Evolutionary conservation across 2,888 invertebrate genomes (phyloP), one percentile per base, ranked within the genome.

Genomic region (Cheilosia soror): DNA sequence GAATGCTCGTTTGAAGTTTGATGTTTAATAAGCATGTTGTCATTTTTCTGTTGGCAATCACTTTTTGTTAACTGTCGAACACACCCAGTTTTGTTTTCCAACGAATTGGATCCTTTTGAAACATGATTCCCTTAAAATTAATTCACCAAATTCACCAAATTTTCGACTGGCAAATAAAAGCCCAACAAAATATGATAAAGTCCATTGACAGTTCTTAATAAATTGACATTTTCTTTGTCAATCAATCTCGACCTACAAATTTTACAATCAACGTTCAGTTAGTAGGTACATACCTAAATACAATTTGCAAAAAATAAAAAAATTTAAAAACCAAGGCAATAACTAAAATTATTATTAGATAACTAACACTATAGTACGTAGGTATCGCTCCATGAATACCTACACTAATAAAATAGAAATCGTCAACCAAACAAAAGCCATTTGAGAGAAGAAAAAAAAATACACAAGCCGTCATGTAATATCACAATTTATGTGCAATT

Each of bases 401-500:
- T 77, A 55, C 49, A 51, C 57, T 47, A 49, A 66, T 27, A 53
- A 58, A 66, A 87, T 68, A 72, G 42, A 69, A 82, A 86, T 71
- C 44, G 65, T 68, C 37, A 75, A 47, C 72, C 51, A 49, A 79
- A 72, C 66, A 77, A 85, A 78, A 79, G 55, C 58, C 60, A 72
- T 60, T 42, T 40, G 53, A 49, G 49, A 69, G 65, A 78, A 44
- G 53, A 44, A 63, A 58, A 47, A 51, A 68, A 87, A 53, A 72
- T 20, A 68, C 87, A 89, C 88, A 44, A 62, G 60, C 66, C 72
- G 66, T 83, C 87, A 79, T 78, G 79, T 83, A 83, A 87, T 85
- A 81, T 81, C 77, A 75, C 82, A 77, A 77, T 81, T 79, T 75
- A 84, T 87, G 87, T 81, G 81, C 83, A 87, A 86, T 88, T 88